phyloP scores from a whole-genome alignment of 2,113 vertebrate genomes.

The Hippoglossus stenolepis region DNA sequence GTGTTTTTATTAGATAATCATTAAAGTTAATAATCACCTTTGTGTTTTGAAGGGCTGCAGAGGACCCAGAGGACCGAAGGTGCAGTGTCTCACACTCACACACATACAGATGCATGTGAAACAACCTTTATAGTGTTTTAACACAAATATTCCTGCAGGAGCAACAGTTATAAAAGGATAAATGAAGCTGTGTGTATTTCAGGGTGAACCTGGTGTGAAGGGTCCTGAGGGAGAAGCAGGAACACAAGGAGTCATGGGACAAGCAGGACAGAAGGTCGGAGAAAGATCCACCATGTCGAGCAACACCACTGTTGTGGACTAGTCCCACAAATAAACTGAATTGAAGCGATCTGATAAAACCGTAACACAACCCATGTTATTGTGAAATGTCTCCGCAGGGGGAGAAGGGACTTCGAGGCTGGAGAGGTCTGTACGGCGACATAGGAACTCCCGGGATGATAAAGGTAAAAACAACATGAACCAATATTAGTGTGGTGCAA shows the following conservation, averaged over 20 bases:
- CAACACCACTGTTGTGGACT: not conserved
- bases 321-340: no score
- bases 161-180: no score
- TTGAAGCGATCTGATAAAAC: no score
- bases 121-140: no score
- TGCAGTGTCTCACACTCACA: conserved; percentile 21
- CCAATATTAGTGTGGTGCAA: no score
- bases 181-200: conserved; percentile 8
- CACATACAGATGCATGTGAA: not conserved
- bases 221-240: conserved; percentile 65
- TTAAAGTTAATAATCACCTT: not conserved
- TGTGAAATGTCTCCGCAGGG: conserved; percentile 45
- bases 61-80: conserved; percentile 60
- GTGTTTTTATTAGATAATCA: not conserved
- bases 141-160: no score
- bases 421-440: conserved; percentile 74
- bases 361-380: no score
- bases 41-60: conserved; percentile 62
- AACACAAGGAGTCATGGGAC: conserved; percentile 49
- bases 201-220: conserved; percentile 57
- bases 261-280: conserved; percentile 57
- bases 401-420: conserved; percentile 66
- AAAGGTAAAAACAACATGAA: conserved; percentile 49
- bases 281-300: not conserved
- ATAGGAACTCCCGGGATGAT: conserved; percentile 62